phyloP scores from a whole-genome alignment of 2,888 invertebrate species.

The Phlogophora meticulosa region DNA sequence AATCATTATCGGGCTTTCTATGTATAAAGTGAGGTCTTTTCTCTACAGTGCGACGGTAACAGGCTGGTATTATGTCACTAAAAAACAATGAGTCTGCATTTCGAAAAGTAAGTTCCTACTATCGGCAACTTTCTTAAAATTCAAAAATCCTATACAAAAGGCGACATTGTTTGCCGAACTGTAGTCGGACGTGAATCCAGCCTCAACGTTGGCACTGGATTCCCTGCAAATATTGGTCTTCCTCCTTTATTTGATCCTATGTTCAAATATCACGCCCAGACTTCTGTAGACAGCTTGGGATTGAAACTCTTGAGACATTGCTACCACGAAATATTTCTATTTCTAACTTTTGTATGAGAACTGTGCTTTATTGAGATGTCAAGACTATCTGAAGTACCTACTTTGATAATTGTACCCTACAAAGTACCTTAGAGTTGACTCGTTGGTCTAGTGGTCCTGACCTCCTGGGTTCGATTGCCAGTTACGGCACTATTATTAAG shows the following conservation, averaged over 20 bases:
- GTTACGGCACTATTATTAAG: too few species aligned
- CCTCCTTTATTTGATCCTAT: slow-evolving; percentile 20
- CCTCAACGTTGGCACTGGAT: not conserved
- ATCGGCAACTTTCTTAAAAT: not conserved
- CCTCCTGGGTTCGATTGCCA: too few species aligned
- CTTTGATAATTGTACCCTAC: too few species aligned
- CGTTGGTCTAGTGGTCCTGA: too few species aligned
- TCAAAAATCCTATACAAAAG: not conserved
- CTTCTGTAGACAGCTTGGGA: slow-evolving; percentile 9
- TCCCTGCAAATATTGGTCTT: slow-evolving; percentile 20
- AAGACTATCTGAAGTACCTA: not conserved
- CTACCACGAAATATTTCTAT: not conserved
- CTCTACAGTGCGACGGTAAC: too few species aligned
- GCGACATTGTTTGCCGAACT: slow-evolving; percentile 14
- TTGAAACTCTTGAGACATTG: not conserved
- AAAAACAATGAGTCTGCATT: too few species aligned
- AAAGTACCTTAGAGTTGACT: too few species aligned
- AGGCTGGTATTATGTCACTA: too few species aligned
- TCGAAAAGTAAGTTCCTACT: too few species aligned
- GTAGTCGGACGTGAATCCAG: slow-evolving; percentile 14
- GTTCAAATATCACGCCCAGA: slow-evolving; percentile 31
- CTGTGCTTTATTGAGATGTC: not conserved
- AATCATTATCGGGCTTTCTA: too few species aligned
- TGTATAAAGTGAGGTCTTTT: too few species aligned
- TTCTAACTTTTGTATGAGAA: not conserved